Percentiles rank a stretch among this genome's conserved stretches.
phyloP scores from a whole-genome alignment of 2,113 vertebrate species.

The Oxyura jamaicensis region DNA sequence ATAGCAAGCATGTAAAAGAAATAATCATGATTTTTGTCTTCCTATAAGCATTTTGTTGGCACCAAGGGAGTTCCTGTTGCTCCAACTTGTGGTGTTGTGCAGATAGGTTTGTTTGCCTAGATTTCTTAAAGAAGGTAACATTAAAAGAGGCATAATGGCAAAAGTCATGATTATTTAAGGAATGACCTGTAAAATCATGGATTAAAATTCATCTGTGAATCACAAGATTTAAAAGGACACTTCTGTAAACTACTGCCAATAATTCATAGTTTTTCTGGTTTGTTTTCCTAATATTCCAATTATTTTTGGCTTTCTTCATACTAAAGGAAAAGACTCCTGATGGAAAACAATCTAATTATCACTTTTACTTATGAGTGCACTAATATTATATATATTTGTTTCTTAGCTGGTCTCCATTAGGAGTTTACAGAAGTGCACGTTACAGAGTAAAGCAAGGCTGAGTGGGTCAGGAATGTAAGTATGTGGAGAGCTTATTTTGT shows the following conservation, averaged over 20 bases:
- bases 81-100: not conserved
- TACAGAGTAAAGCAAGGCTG: not conserved
- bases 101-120: not conserved
- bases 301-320: not conserved
- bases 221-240: not conserved
- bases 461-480: not conserved
- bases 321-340: not conserved
- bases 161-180: not conserved
- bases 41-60: not conserved
- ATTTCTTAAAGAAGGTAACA: not conserved
- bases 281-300: not conserved
- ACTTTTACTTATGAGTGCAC: not conserved
- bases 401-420: not conserved
- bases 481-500: not conserved
- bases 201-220: not conserved
- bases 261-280: not conserved
- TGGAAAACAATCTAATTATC: not conserved
- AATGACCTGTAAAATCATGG: not conserved
- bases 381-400: not conserved
- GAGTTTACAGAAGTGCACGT: not conserved
- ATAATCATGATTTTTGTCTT: not conserved
- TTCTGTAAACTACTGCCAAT: not conserved
- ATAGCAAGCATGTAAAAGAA: not conserved
- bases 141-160: not conserved
- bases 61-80: not conserved